phyloP scores from a whole-genome alignment of 2,888 invertebrate genomes.

The Leptopilina syphax region DNA sequence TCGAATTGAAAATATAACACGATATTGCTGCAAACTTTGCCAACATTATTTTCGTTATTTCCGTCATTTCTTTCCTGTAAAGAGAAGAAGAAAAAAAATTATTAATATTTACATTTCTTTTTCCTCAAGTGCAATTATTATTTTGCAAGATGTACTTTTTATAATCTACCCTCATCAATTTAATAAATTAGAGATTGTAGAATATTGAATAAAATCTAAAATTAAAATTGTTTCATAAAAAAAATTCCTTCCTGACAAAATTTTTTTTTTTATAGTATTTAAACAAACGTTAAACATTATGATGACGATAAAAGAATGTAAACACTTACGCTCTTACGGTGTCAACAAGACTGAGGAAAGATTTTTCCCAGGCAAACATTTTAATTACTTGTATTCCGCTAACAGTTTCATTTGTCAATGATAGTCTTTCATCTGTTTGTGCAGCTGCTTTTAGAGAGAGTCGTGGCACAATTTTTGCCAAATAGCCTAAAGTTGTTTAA shows the following conservation, averaged over 20 bases:
- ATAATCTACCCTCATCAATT: too few relatives aligned
- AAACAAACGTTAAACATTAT: too few relatives aligned
- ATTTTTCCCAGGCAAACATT: constrained; percentile 93
- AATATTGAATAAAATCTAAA: too few relatives aligned
- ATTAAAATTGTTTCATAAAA: too few relatives aligned
- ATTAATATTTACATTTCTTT: too few relatives aligned
- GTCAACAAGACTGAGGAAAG: constrained; percentile 83
- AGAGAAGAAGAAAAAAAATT: too few relatives aligned
- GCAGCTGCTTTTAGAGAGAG: constrained; percentile 85
- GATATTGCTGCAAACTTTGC: background rate
- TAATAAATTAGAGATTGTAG: too few relatives aligned
- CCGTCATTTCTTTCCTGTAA: background rate
- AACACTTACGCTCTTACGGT: constrained; percentile 73
- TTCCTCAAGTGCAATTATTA: too few relatives aligned
- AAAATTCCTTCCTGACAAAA: too few relatives aligned
- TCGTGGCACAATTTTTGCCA: constrained; percentile 70
- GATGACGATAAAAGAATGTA: background rate
- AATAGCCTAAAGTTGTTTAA: constrained; percentile 52
- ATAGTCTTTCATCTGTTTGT: constrained; percentile 90
- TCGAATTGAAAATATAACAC: constrained; percentile 78
- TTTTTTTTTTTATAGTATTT: too few relatives aligned
- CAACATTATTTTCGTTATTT: background rate
- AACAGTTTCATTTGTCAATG: constrained; percentile 93
- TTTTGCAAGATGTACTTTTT: too few relatives aligned
- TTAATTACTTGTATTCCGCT: constrained; percentile 92